Percentiles rank a stretch among this genome's conserved stretches.
Evolutionary conservation across 2,113 vertebrate species (phyloP).

Genomic region (Esox niger): DNA sequence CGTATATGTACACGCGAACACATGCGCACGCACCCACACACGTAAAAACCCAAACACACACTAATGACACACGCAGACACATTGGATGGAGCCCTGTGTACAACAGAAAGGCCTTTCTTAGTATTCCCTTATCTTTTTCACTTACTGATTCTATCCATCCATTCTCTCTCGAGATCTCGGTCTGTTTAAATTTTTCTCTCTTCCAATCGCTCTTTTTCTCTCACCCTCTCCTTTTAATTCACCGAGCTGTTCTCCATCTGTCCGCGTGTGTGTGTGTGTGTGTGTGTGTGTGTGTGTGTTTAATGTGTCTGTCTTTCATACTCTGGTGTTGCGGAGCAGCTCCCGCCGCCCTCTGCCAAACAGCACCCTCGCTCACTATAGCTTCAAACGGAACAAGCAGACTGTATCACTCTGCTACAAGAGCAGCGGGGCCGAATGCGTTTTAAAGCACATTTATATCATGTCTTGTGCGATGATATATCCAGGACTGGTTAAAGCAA

Average conservation of each 20-base stretch:
- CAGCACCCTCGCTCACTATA: background rate
- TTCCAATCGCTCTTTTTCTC: background rate
- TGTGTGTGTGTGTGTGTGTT: constrained; percentile 1
- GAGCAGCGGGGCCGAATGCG: no score
- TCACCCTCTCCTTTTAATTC: background rate
- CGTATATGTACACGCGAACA: background rate
- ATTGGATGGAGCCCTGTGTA: no score
- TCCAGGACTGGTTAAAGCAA: background rate
- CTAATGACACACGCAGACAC: no score
- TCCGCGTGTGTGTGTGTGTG: background rate
- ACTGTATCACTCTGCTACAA: no score
- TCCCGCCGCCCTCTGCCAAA: background rate
- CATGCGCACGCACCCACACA: constrained; percentile 11
- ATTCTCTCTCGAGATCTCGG: background rate
- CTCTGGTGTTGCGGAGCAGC: background rate
- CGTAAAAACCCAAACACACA: background rate
- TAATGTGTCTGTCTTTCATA: background rate
- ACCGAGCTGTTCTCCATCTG: background rate
- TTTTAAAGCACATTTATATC: no score
- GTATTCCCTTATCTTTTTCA: constrained; percentile 20
- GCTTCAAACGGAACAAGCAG: no score
- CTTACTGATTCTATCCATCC: constrained; percentile 11
- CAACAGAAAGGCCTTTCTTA: background rate
- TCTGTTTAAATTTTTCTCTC: constrained; percentile 18
- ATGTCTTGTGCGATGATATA: background rate